phyloP scores from a whole-genome alignment of 1,140 invertebrate species.

The Scaptomyza montana region DNA sequence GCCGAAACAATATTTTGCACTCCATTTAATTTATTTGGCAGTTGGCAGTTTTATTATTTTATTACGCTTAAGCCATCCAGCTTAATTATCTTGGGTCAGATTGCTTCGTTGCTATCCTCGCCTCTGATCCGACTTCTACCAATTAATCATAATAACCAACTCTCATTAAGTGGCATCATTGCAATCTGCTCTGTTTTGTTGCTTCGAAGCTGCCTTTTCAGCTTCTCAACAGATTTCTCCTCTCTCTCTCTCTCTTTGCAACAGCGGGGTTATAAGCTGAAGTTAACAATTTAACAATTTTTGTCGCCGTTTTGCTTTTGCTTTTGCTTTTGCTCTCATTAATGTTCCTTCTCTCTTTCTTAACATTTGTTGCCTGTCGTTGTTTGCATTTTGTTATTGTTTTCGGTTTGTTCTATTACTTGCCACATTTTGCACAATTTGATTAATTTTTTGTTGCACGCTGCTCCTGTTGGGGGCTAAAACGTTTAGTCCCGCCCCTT shows the following conservation, averaged over 20 bases:
- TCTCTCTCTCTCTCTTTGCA: too few species aligned
- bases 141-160: slow-evolving; percentile 49
- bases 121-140: neutral
- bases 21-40: slow-evolving; percentile 17
- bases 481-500: neutral
- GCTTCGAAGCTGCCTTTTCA: neutral
- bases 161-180: slow-evolving; percentile 44
- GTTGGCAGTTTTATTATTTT: slow-evolving; percentile 1
- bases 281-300: slow-evolving; percentile 40
- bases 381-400: slow-evolving; percentile 18
- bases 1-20: slow-evolving; percentile 13
- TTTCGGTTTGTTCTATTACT: slow-evolving; percentile 8
- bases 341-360: neutral
- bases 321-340: too few species aligned
- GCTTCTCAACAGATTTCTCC: neutral
- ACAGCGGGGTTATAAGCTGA: slow-evolving; percentile 9
- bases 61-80: neutral
- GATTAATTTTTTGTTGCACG: slow-evolving; percentile 71
- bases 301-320: too few species aligned
- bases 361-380: slow-evolving; percentile 33
- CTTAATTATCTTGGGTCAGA: too few species aligned
- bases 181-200: slow-evolving; percentile 19
- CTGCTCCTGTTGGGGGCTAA: slow-evolving; percentile 29
- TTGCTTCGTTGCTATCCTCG: neutral
- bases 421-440: slow-evolving; percentile 68